Percentiles rank a stretch among this genome's conserved stretches.
These are phyloP conservation scores for Semicossyphus pulcher DNA, from an alignment of 2,113 vertebrate species.

Conservation along the genomic window DNA sequence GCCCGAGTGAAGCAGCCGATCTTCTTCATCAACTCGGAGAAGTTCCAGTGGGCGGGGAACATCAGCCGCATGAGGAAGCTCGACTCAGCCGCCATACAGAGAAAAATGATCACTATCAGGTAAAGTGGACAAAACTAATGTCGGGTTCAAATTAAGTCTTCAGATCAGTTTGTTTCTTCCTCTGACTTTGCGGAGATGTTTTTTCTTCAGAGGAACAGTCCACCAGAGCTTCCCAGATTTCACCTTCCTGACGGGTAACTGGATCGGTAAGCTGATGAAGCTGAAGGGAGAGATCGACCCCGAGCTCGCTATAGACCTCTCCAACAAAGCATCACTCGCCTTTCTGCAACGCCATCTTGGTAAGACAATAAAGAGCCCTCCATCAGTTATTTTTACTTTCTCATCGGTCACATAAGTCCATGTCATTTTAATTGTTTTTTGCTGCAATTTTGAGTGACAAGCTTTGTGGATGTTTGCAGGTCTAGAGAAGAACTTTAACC, in stretches of 20 bases:
- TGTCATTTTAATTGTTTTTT: too few relatives aligned
- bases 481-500: conserved; percentile 89
- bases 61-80: conserved; percentile 88
- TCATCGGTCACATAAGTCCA: too few relatives aligned
- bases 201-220: conserved; percentile 86
- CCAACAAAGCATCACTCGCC: conserved; percentile 92
- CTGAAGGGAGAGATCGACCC: conserved; percentile 93
- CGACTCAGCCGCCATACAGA: conserved; percentile 80
- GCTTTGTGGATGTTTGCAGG: conserved; percentile 70
- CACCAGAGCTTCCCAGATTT: conserved; percentile 98
- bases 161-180: too few relatives aligned
- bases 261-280: conserved; percentile 87
- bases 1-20: conserved; percentile 89
- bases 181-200: background rate
- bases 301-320: conserved; percentile 88
- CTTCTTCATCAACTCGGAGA: conserved; percentile 96
- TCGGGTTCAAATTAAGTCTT: background rate
- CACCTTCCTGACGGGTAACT: conserved; percentile 89
- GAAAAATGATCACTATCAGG: conserved; percentile 98
- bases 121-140: conserved; percentile 60
- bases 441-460: background rate
- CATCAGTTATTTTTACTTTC: too few relatives aligned
- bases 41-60: conserved; percentile 91
- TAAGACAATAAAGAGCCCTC: conserved; percentile 72
- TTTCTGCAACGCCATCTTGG: conserved; percentile 94